Base-by-base conservation (phyloP, 2,113 vertebrate genomes). In the Gymnocephalus cernua region DNA sequence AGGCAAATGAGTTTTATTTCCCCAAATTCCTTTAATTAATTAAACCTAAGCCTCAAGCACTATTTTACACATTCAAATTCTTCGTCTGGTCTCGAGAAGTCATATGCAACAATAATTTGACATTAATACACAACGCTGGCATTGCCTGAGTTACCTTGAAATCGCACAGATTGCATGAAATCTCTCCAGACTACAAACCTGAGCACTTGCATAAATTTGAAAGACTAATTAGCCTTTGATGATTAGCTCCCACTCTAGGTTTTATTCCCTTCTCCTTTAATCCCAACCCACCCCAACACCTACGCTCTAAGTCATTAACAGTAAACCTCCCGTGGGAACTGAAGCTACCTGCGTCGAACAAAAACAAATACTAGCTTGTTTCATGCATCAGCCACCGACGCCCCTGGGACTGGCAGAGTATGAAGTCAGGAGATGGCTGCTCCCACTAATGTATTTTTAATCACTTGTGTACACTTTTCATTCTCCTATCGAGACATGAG, bases 211-310 rank as follows among this genome's bases (percentile, higher is more conserved):
- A 93, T 92, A 87, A 73, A 91, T 91, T 72, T 86, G 77, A 90
- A 93, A 93, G 87, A 77, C 87, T 91, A 93, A 94, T 93, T 89
- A 91, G 84, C 65, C 80, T 82, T 88, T 87, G 74, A 84, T 90
- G 91, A 92, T 91, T 91, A 91, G 85, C 76, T 85, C 50, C 63
- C 41, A 38, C 90, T 82, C 70, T 64, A 41, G 45, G 79, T 89
- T 89, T 91, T 91, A 88, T 91, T 91, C 74, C 75, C 64, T 47
- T 88, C 86, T 86, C 85, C 86, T 91, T 78, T 82, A 91, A 88
- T 88, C 82, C 84, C 84, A 59, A 66, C 84, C 87, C 83, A 79
- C 85, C 72, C 61, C 47, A 48, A 84, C 88, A 84, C 91, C 86
- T 84, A 85, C 71, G 29, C 64, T 77, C 79, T 54, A 83, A 90